Evolutionary conservation across 2,797 vertebrate genomes (phyloP), one percentile per base, ranked within the genome.

Genomic region (Rhincodon typus): DNA sequence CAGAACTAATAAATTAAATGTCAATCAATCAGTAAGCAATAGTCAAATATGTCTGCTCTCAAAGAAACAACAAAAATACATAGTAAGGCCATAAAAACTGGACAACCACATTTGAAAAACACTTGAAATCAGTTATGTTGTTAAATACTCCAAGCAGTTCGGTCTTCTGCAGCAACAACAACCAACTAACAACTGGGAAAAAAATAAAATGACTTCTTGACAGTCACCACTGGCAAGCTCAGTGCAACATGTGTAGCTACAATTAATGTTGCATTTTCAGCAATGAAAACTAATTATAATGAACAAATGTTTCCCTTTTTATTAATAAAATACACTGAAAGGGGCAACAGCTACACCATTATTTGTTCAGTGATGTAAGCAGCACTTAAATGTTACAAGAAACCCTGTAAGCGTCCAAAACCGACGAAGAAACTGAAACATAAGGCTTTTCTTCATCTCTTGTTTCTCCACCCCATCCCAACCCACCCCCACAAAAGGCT

Each of bases 361-460:
- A 98, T 98, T 97, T 97, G 98, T 98, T 99, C 98, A 98, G 98
- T 98, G 99, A 99, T 98, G 98, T 99, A 99, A 99, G 99, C 99
- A 99, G 99, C 99, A 99, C 99, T 99, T 99, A 98, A 98, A 99
- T 98, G 98, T 98, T 98, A 99, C 98, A 98, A 99, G 99, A 98
- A 98, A 99, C 99, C 99, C 99, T 99, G 99, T 99, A 98, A 98
- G 98, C 98, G 97, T 98, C 98, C 98, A 98, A 98, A 98, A 97
- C 97, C 97, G 98, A 99, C 99, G 99, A 99, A 99, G 99, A 99
- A 99, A 99, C 98, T 98, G 98, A 99, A 99, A 98, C 98, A 98
- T 99, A 99, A 99, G 99, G 99, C 99, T 99, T 98, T 99, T 99
- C 99, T 99, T 99, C 99, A 99, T 99, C 99, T 97, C 96, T 97